These are phyloP conservation scores for Cryptophagus acutangulus DNA, from an alignment of 2,888 invertebrate genomes.

Conservation along the genomic window DNA sequence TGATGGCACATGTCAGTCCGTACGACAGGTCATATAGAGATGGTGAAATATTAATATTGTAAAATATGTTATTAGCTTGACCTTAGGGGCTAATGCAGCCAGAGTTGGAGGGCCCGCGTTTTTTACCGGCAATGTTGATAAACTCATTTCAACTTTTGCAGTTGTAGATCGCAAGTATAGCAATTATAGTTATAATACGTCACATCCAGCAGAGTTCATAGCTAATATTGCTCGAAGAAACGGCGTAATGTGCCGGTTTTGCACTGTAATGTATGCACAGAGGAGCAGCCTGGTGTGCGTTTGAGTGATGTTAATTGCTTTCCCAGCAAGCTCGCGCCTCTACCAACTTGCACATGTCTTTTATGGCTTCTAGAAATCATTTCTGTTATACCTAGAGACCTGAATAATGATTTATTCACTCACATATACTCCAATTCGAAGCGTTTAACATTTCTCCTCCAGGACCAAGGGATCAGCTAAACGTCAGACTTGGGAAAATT, in stretches of 20 bases:
- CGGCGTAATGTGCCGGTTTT: conserved; percentile 33
- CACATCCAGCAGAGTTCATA: conserved; percentile 29
- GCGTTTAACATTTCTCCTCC: conserved; percentile 14
- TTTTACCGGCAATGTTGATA: conserved; percentile 8
- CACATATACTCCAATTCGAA: conserved; percentile 12
- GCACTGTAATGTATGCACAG: conserved; percentile 34
- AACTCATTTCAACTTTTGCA: conserved; percentile 12
- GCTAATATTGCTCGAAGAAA: conserved; percentile 37
- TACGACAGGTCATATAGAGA: not conserved
- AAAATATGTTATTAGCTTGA: conserved; percentile 8
- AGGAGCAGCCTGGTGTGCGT: conserved; percentile 37
- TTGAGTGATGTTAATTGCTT: conserved; percentile 43
- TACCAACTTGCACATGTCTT: conserved; percentile 31
- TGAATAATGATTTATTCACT: conserved; percentile 21
- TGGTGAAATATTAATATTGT: conserved; percentile 5
- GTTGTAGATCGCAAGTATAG: conserved; percentile 16
- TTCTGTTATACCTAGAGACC: conserved; percentile 30
- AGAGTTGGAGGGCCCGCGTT: not conserved
- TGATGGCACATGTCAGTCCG: not conserved
- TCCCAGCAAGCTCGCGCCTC: conserved; percentile 38
- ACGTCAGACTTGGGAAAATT: conserved; percentile 9
- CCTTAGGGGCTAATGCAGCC: conserved; percentile 7
- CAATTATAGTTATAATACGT: conserved; percentile 25
- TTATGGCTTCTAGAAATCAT: conserved; percentile 32
- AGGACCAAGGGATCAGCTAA: conserved; percentile 14